Percentiles rank a stretch among this genome's conserved stretches.
Evolutionary conservation across 2,797 vertebrate genomes (phyloP).

Genomic region (Bradypodion pumilum): DNA sequence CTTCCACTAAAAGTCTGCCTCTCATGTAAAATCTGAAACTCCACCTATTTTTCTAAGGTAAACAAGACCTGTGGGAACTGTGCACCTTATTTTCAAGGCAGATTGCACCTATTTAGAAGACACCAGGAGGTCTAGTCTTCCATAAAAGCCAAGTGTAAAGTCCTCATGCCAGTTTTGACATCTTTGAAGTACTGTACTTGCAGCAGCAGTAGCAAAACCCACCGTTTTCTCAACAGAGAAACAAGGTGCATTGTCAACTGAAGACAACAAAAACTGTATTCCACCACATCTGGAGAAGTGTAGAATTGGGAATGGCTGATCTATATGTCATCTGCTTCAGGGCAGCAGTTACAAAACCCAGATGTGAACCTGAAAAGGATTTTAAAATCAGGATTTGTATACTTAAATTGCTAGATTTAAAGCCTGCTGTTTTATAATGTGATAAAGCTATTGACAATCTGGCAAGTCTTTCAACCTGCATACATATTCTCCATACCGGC

Average conservation of each 20-base stretch:
- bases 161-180: background rate
- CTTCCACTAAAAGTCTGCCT: too few species aligned
- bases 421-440: slow-evolving; percentile 52
- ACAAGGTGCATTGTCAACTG: background rate
- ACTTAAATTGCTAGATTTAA: slow-evolving; percentile 52
- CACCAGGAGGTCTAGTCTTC: background rate
- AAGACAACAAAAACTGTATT: background rate
- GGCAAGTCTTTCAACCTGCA: slow-evolving; percentile 43
- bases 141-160: background rate
- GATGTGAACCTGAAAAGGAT: slow-evolving; percentile 55
- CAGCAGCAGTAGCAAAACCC: background rate
- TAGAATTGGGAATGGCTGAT: background rate
- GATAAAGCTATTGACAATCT: slow-evolving; percentile 51
- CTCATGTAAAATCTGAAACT: background rate
- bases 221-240: background rate
- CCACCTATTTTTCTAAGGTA: background rate
- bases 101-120: background rate
- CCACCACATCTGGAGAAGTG: background rate
- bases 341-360: slow-evolving; percentile 60
- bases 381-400: slow-evolving; percentile 47
- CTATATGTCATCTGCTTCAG: slow-evolving; percentile 44
- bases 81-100: background rate
- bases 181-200: background rate
- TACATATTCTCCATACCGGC: slow-evolving; percentile 31
- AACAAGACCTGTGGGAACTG: background rate